Evolutionary conservation across 2,888 invertebrate genomes (phyloP), one percentile per base, ranked within the genome.

Genomic region (Diarsia dahlii): DNA sequence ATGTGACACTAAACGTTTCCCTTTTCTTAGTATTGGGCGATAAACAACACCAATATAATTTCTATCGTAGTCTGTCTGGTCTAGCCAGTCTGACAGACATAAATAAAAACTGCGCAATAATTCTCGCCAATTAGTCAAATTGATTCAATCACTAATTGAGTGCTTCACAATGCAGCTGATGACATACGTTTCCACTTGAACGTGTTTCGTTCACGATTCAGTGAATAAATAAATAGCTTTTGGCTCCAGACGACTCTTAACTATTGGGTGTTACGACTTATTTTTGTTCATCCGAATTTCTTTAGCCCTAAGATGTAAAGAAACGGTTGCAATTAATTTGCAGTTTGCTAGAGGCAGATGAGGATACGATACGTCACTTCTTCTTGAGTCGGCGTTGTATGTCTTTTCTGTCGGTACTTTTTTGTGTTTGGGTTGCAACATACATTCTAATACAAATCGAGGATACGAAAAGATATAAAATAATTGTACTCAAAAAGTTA

Each of bases 181-280:
- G 88, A 90, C 92, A 92, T 91, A 89, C 88, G 85, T 89, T 94
- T 93, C 91, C 92, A 93, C 92, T 91, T 89, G 89, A 91, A 89
- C 90, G 93, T 90, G 82, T 88, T 84, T 84, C 89, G 89, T 92
- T 94, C 89, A 89, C 93, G 91, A 91, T 87, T 92, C 93, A 92
- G 87, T 94, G 94, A 94, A 95, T 95, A 92, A 94, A 94, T 94
- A 94, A 94, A 95, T 95, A 93, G 92, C 94, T 90, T 89, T 88
- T 80, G 88, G 84, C 78, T 74, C 81, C 87, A 89, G 87, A 87
- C 86, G 75, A 79, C 81, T 87, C 76, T 85, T 78, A 69, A 75
- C 13, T 62, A 34, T 23, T 74, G 28, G 62, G 23, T 71, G 67
- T 84, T 77, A 76, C 54, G 91, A 91, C 85, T 92, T 92, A 91